Evolutionary conservation across 2,888 invertebrate species (phyloP).

Genomic region (Rotaria magnacalcarata): DNA sequence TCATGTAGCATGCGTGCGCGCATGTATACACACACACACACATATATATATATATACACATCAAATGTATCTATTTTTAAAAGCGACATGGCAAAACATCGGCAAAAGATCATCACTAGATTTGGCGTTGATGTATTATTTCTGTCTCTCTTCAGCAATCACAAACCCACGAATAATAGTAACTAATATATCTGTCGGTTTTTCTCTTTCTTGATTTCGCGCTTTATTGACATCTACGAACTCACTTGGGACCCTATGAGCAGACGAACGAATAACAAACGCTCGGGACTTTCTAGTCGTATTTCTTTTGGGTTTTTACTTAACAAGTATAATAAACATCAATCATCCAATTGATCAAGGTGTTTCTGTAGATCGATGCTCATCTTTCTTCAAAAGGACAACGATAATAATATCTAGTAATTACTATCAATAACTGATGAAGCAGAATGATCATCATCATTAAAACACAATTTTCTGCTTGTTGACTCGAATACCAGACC

Average conservation of each 20-base stretch:
- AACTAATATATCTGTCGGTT: neutral
- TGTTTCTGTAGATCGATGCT: neutral
- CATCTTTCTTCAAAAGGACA: neutral
- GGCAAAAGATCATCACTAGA: conserved; percentile 4
- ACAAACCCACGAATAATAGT: neutral
- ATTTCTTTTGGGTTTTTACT: neutral
- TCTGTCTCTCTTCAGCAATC: neutral
- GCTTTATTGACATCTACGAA: neutral
- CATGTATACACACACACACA: neutral
- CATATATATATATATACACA: neutral
- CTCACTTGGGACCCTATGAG: neutral
- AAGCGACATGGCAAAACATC: neutral
- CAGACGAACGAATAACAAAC: neutral
- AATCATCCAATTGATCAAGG: neutral
- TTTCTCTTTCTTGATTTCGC: neutral
- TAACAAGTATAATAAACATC: neutral
- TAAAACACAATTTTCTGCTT: neutral
- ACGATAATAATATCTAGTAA: neutral
- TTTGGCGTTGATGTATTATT: neutral
- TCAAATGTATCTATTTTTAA: neutral
- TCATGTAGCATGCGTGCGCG: neutral
- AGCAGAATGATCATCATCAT: neutral
- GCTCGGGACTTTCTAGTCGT: neutral
- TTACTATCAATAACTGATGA: conserved; percentile 9
- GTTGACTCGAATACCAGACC: neutral